Base-by-base conservation (phyloP, 2,797 vertebrate genomes). In the Rhinogobio ventralis region DNA sequence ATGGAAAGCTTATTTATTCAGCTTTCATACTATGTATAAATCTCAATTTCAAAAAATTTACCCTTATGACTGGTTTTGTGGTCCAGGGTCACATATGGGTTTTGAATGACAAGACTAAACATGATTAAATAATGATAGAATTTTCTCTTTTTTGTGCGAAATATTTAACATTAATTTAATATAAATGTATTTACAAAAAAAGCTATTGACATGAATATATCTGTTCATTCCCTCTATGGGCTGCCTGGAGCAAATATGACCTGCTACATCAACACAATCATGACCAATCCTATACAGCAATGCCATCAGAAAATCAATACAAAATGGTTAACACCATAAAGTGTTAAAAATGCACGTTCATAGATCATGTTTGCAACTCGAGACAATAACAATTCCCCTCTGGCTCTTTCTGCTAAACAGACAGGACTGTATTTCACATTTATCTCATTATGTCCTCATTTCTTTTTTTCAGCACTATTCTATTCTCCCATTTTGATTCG, bases 201-300 rank as follows among this genome's bases (percentile, higher is more conserved):
- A 23, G 28, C 17, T 53, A 13, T 20, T 51, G 2, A 25, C 23
- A 25, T 17, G 9, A 45, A 66, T 14, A 42, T 45, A 28, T 68
- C 46, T 67, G 28, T 62, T 20, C 2, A 20, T 76, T 77, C 28
- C 30, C 30, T 30, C 67, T 72, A 45, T 68, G 74, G 60, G 4
- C 30, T 49, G 49, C 75, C 69, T 80, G 49, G 51, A 79, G 68
- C 60, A 51, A 82, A 49, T 42, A 20, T 78, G 28, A 42, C 17
- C 30, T 64, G 51, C 74, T 78, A 64, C 28, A 69, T 73, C 14
- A 33, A 73, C 25, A 79, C 53, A 57, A 75, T 81, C 76, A 62
- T 80, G 76, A 60, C 19, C 60, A 83, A 45, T 74, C 53, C 57
- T 49, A 74, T 36, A 49, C 69, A 79, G 36, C 17, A 62, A 80